Conservation (phyloP, 2,113 vertebrate species). For the Albula glossodonta region DNA sequence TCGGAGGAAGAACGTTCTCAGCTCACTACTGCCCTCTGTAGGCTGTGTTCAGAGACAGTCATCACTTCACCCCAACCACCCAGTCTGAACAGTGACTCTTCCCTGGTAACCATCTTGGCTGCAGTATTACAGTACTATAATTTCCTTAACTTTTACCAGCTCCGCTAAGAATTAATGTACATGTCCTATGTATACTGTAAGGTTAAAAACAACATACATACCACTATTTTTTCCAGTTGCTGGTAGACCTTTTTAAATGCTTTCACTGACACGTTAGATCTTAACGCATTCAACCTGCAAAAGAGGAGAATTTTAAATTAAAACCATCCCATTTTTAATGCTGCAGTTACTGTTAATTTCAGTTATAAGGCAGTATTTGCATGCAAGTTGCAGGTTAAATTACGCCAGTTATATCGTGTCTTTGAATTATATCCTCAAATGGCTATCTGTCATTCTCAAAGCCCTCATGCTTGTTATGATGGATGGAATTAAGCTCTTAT, state of each 20-base stretch:
- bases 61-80: conserved; percentile 5
- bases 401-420: neutral
- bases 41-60: conserved; percentile 65
- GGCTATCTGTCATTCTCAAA: conserved; percentile 40
- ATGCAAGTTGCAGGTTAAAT: neutral
- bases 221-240: conserved; percentile 70
- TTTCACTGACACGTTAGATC: conserved; percentile 62
- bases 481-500: conserved; percentile 65
- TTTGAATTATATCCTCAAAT: conserved; percentile 30
- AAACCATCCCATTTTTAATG: neutral
- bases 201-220: conserved; percentile 43
- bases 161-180: conserved; percentile 42
- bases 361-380: neutral
- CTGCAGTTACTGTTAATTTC: neutral
- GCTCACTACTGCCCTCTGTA: conserved; percentile 85
- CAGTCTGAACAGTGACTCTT: neutral
- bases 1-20: conserved; percentile 60
- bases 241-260: conserved; percentile 68
- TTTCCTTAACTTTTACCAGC: conserved; percentile 43
- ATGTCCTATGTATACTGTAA: neutral
- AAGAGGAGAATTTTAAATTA: conserved; percentile 29
- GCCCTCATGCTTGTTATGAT: conserved; percentile 70
- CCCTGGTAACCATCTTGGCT: neutral
- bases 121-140: neutral
- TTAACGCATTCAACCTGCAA: conserved; percentile 67